Percentiles rank a stretch among this genome's conserved stretches.
Conservation (phyloP, 2,797 vertebrate genomes). For the Threskiornis aethiopicus region DNA sequence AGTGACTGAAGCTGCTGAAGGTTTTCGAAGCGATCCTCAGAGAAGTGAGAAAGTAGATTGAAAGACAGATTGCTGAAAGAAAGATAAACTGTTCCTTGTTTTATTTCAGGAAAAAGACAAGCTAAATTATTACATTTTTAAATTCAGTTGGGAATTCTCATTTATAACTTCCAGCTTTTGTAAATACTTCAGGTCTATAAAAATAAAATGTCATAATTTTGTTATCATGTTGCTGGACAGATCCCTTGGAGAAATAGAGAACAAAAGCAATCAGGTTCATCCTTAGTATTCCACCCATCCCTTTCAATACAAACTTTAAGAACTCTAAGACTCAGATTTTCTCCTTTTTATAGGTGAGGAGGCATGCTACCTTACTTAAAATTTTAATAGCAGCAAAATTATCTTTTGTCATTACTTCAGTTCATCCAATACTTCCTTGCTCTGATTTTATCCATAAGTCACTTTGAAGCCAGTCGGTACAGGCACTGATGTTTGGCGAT, state of each 20-base stretch:
- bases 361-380: not conserved
- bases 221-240: constrained; percentile 79
- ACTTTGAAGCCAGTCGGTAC: not conserved
- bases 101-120: not conserved
- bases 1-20: constrained; percentile 83
- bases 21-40: constrained; percentile 75
- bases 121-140: not conserved
- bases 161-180: constrained; percentile 77
- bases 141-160: not conserved
- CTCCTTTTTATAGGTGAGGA: not conserved
- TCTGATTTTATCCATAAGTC: not conserved
- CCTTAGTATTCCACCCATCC: not conserved
- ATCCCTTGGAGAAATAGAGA: constrained; percentile 67
- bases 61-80: constrained; percentile 83
- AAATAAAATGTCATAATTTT: constrained; percentile 74
- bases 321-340: not conserved
- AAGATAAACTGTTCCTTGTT: not conserved
- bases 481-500: not conserved
- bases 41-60: constrained; percentile 78
- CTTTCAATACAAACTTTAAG: not conserved
- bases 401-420: not conserved
- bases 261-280: not conserved
- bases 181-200: constrained; percentile 76
- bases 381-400: not conserved
- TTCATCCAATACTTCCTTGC: not conserved